These are phyloP conservation scores for Gavia stellata DNA, from an alignment of 2,113 vertebrate species.

Conservation along the genomic window DNA sequence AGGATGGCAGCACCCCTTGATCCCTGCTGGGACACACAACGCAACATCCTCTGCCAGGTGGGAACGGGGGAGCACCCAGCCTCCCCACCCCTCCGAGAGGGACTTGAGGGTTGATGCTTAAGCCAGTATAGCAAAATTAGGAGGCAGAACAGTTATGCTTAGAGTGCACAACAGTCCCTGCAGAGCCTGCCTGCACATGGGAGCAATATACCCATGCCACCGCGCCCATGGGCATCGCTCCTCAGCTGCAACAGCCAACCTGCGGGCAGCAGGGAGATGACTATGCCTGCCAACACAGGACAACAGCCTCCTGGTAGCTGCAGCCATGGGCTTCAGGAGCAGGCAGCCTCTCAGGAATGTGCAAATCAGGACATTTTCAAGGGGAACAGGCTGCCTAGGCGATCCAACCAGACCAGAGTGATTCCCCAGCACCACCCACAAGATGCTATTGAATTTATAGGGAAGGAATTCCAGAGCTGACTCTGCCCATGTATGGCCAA, in stretches of 20 bases:
- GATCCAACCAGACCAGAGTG: background rate
- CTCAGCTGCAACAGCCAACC: background rate
- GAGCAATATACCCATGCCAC: background rate
- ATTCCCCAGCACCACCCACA: constrained; percentile 38
- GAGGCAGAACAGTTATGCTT: background rate
- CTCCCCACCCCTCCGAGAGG: background rate
- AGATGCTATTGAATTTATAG: constrained; percentile 50
- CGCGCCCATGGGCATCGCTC: fast-evolving
- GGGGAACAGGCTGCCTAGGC: background rate
- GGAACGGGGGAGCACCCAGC: background rate
- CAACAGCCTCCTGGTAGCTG: background rate
- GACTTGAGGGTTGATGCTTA: background rate
- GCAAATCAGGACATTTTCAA: background rate
- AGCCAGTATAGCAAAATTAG: background rate
- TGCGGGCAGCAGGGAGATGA: background rate
- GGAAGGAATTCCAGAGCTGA: constrained; percentile 49
- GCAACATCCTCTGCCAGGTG: fast-evolving
- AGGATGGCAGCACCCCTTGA: background rate
- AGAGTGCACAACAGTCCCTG: background rate
- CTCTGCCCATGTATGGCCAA: constrained; percentile 65
- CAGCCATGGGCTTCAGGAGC: background rate
- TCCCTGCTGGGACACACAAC: background rate
- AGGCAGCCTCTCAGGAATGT: constrained; percentile 39
- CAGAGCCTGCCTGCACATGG: background rate
- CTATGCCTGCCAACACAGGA: background rate